Percentiles rank a stretch among this genome's conserved stretches.
Conservation (phyloP, 2,113 vertebrate genomes). For the Pangasianodon gigas region DNA sequence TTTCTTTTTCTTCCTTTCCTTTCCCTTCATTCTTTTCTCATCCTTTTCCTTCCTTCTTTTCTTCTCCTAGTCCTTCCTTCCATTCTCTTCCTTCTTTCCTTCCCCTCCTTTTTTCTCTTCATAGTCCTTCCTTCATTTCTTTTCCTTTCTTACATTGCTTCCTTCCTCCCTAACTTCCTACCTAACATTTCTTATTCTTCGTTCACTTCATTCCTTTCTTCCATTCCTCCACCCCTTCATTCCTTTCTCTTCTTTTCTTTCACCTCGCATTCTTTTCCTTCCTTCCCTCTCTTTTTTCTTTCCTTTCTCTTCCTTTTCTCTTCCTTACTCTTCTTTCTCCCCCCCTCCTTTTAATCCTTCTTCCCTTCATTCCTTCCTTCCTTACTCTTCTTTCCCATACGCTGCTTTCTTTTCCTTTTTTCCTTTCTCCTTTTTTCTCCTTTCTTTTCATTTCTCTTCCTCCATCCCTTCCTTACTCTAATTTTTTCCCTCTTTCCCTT, state of each 20-base stretch:
- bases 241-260: neutral
- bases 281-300: neutral
- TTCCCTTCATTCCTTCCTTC: neutral
- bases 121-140: neutral
- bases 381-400: neutral
- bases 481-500: neutral
- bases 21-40: neutral
- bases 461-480: neutral
- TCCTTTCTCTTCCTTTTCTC: neutral
- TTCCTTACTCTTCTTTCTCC: neutral
- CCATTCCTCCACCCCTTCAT: neutral
- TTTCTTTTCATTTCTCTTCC: neutral
- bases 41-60: neutral
- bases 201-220: neutral
- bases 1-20: neutral
- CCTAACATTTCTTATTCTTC: neutral
- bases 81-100: neutral
- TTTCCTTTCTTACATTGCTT: neutral
- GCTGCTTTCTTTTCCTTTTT: neutral
- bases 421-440: neutral
- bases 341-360: too few species aligned
- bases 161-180: neutral
- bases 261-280: neutral
- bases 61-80: neutral
- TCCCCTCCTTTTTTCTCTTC: neutral